Percentiles rank a stretch among this genome's conserved stretches.
Evolutionary conservation across 2,888 invertebrate species (phyloP).

Genomic region (Zelleria hepariella): DNA sequence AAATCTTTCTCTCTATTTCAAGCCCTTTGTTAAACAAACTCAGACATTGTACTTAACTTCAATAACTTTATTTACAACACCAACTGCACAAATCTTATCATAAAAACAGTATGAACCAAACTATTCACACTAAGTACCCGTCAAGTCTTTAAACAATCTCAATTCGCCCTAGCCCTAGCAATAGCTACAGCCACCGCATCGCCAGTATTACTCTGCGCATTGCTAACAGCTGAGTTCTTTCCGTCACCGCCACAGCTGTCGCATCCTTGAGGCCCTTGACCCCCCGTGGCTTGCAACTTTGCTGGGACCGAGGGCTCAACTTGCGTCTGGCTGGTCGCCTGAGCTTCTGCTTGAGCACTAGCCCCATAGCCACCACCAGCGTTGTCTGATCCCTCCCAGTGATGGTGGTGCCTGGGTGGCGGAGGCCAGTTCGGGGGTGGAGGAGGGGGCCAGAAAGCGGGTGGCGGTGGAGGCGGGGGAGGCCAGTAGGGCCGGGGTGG

Average conservation of each 20-base stretch:
- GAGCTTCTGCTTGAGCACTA: background rate
- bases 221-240: conserved; percentile 29
- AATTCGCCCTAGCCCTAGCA: conserved; percentile 21
- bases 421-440: conserved; percentile 21
- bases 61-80: background rate
- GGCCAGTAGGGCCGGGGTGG: conserved; percentile 17
- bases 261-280: background rate
- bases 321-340: background rate
- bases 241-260: conserved; percentile 6
- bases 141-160: too few relatives aligned
- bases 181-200: conserved; percentile 39
- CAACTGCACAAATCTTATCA: background rate
- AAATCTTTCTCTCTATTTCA: too few relatives aligned
- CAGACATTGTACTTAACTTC: too few relatives aligned
- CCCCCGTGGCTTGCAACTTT: background rate
- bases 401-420: conserved; percentile 17
- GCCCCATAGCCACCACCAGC: background rate
- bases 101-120: too few relatives aligned
- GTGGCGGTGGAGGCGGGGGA: conserved; percentile 17
- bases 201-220: conserved; percentile 34
- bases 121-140: too few relatives aligned
- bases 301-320: background rate
- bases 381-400: conserved; percentile 11
- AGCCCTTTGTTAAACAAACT: too few relatives aligned
- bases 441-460: conserved; percentile 20